Conservation (phyloP, 2,888 invertebrate genomes). For the Cetonia aurata region DNA sequence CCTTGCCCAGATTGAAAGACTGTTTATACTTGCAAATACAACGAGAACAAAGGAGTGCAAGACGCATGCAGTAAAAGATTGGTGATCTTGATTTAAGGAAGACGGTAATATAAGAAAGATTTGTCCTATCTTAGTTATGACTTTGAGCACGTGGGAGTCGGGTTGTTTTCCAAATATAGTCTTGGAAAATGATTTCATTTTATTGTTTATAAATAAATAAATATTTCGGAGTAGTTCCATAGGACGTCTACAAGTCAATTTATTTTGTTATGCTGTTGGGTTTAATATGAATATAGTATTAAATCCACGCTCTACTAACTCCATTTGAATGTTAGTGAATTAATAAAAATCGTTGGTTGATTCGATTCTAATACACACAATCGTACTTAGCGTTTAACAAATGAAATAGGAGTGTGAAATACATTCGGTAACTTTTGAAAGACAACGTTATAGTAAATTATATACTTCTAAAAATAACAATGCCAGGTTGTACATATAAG, state of each 20-base stretch:
- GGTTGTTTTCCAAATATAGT: constrained; percentile 3
- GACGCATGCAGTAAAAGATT: not conserved
- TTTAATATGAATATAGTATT: not conserved
- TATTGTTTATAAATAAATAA: not conserved
- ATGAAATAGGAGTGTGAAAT: too few relatives aligned
- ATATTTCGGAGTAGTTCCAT: not conserved
- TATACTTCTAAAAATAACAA: too few relatives aligned
- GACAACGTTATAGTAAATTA: too few relatives aligned
- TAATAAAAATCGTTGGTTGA: too few relatives aligned
- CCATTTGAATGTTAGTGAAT: too few relatives aligned
- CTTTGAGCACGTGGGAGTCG: not conserved
- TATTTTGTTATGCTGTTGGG: too few relatives aligned
- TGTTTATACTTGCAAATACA: not conserved
- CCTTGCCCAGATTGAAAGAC: not conserved
- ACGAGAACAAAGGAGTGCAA: not conserved
- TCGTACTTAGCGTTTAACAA: too few relatives aligned
- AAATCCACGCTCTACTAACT: constrained; percentile 10
- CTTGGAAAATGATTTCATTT: not conserved
- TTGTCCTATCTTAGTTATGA: constrained; percentile 8
- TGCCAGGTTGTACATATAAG: too few relatives aligned
- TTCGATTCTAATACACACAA: too few relatives aligned
- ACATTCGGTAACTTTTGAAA: too few relatives aligned
- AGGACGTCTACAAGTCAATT: not conserved
- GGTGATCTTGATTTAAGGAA: not conserved
- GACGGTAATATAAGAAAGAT: constrained; percentile 10